phyloP scores from a whole-genome alignment of 2,888 invertebrate species.

The Hirtodrosophila duncani region DNA sequence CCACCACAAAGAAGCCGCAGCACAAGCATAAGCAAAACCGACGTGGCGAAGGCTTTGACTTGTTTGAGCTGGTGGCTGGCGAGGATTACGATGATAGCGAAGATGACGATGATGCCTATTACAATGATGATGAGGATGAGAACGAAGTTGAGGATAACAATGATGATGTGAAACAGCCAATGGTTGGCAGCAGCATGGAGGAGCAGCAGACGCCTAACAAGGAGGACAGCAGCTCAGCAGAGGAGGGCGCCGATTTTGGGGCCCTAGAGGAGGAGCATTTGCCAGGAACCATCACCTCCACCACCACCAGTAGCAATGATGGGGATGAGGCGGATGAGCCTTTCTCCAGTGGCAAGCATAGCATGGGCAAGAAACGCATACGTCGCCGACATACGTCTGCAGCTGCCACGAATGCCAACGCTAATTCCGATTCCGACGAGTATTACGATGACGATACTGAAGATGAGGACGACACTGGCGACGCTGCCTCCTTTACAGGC shows the following conservation, averaged over 20 bases:
- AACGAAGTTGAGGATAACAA: not conserved
- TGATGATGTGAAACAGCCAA: not conserved
- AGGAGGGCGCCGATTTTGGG: constrained; percentile 61
- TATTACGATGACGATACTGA: constrained; percentile 42
- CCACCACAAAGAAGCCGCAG: not conserved
- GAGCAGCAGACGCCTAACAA: constrained; percentile 14
- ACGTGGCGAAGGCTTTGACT: constrained; percentile 35
- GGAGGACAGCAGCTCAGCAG: constrained; percentile 61
- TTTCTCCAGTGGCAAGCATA: constrained; percentile 35
- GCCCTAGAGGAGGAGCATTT: constrained; percentile 48
- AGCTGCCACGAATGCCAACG: no score
- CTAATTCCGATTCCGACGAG: constrained; percentile 26
- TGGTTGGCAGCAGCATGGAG: constrained; percentile 7
- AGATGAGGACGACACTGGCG: constrained; percentile 44
- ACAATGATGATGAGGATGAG: constrained; percentile 33
- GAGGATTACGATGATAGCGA: constrained; percentile 42
- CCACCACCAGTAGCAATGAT: constrained; percentile 13
- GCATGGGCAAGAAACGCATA: constrained; percentile 56
- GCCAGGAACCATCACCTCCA: not conserved
- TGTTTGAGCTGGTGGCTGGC: constrained; percentile 44
- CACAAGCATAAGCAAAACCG: constrained; percentile 6
- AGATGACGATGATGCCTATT: constrained; percentile 45
- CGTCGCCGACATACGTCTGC: constrained; percentile 62
- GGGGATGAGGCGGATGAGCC: constrained; percentile 1
- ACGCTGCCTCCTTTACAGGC: constrained; percentile 25